Conservation (phyloP, 2,797 vertebrate genomes). For the Huso huso region DNA sequence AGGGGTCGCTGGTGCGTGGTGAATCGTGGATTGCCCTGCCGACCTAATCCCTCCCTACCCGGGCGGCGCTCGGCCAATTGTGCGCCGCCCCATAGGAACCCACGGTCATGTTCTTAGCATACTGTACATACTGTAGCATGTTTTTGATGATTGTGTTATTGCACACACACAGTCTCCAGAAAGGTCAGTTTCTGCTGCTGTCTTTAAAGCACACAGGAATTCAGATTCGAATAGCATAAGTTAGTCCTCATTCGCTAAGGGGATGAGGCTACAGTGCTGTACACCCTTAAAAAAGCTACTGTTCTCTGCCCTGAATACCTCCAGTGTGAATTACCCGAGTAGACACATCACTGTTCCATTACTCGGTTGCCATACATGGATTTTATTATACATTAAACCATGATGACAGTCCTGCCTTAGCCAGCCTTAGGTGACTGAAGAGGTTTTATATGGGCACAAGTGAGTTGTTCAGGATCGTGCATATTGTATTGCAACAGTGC, state of each 20-base stretch:
- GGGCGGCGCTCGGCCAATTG: too few species aligned
- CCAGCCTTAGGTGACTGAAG: background rate
- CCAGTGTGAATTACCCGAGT: background rate
- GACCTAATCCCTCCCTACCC: too few species aligned
- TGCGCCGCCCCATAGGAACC: too few species aligned
- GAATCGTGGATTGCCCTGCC: too few species aligned
- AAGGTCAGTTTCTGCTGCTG: constrained; percentile 32
- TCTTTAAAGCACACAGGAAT: constrained; percentile 27
- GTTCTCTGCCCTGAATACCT: constrained; percentile 3
- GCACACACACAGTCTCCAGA: constrained; percentile 11
- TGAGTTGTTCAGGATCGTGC: constrained; percentile 2
- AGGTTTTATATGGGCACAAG: background rate
- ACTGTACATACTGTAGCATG: too few species aligned
- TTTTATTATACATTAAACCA: background rate
- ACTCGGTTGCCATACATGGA: background rate
- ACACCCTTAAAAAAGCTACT: background rate
- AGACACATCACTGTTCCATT: background rate
- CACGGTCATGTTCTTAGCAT: too few species aligned
- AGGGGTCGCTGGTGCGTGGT: too few species aligned
- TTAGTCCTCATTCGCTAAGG: constrained; percentile 6
- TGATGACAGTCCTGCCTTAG: background rate
- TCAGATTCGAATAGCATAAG: constrained; percentile 19
- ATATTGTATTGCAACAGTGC: background rate
- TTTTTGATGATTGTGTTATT: too few species aligned
- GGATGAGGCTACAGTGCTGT: too few species aligned